Percentiles rank a stretch among this genome's conserved stretches.
These are phyloP conservation scores for Ochlodes sylvanus DNA, from an alignment of 2,888 invertebrate species.

Conservation along the genomic window DNA sequence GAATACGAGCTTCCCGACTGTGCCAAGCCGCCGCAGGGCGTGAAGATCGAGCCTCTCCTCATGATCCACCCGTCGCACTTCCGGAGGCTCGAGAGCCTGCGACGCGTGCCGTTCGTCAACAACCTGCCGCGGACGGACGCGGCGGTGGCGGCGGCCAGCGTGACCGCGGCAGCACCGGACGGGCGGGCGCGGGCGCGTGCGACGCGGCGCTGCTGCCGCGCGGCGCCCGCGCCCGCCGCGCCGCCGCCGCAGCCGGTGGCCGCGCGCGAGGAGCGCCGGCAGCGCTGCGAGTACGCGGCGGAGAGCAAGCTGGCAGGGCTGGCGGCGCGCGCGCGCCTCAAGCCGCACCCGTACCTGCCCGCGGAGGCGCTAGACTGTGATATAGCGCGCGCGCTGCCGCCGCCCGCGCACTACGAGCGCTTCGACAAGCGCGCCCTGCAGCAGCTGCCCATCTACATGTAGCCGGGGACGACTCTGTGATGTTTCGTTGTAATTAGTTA, in stretches of 20 bases:
- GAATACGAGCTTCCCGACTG: conserved; percentile 96
- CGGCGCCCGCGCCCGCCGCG: conserved; percentile 46
- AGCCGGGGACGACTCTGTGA: conserved; percentile 71
- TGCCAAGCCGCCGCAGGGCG: conserved; percentile 94
- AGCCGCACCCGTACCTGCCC: conserved; percentile 58
- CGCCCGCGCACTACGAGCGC: conserved; percentile 73
- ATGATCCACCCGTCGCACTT: conserved; percentile 97
- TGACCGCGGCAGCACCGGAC: conserved; percentile 51
- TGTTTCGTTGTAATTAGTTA: conserved; percentile 77
- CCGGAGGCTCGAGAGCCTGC: conserved; percentile 93
- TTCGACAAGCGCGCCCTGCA: conserved; percentile 81
- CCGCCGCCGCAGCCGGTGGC: conserved; percentile 50
- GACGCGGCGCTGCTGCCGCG: conserved; percentile 47
- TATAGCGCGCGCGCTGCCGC: conserved; percentile 74
- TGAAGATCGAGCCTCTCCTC: conserved; percentile 92
- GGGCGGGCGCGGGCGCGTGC: conserved; percentile 49
- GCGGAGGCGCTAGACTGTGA: conserved; percentile 67
- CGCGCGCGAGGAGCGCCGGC: conserved; percentile 52
- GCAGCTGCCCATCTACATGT: conserved; percentile 83
- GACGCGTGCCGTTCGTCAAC: conserved; percentile 93
- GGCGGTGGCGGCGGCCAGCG: conserved; percentile 60
- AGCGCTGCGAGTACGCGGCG: conserved; percentile 60
- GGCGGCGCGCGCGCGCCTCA: conserved; percentile 52
- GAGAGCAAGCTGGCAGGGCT: conserved; percentile 45
- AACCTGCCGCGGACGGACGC: conserved; percentile 88